Evolutionary conservation across 2,888 invertebrate genomes (phyloP).

Genomic region (Trilocha varians): DNA sequence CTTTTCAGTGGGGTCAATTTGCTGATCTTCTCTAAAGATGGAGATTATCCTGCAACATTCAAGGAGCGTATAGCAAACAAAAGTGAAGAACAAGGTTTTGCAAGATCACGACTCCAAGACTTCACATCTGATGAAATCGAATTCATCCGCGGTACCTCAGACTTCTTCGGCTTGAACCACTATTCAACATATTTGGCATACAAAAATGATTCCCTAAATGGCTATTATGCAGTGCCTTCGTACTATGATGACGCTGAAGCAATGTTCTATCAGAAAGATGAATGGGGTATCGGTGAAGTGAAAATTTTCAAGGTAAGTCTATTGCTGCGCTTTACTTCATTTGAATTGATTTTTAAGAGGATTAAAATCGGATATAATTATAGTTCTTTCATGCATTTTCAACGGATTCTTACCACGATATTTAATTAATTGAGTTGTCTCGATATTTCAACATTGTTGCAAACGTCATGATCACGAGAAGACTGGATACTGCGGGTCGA

Average conservation of each 20-base stretch:
- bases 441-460: too few relatives aligned
- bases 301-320: too few relatives aligned
- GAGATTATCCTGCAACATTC: slow-evolving; percentile 18
- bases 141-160: slow-evolving; percentile 17
- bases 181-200: slow-evolving; percentile 16
- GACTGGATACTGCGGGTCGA: too few relatives aligned
- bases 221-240: slow-evolving; percentile 14
- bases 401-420: too few relatives aligned
- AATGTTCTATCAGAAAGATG: slow-evolving; percentile 12
- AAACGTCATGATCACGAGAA: too few relatives aligned
- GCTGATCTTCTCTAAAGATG: slow-evolving; percentile 16
- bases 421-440: too few relatives aligned
- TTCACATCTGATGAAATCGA: slow-evolving; percentile 18
- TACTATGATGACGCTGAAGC: slow-evolving; percentile 14
- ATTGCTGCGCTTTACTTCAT: too few relatives aligned
- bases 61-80: slow-evolving; percentile 16
- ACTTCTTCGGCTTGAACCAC: slow-evolving; percentile 20
- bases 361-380: too few relatives aligned
- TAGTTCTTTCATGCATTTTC: too few relatives aligned
- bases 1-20: slow-evolving; percentile 14
- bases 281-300: slow-evolving; percentile 15
- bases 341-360: too few relatives aligned
- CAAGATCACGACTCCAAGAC: slow-evolving; percentile 16
- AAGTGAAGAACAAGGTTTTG: slow-evolving; percentile 16
- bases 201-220: slow-evolving; percentile 17